Percentiles rank a stretch among this genome's conserved stretches.
Conservation (phyloP, 2,113 vertebrate genomes). For the Ranitomeya imitator region DNA sequence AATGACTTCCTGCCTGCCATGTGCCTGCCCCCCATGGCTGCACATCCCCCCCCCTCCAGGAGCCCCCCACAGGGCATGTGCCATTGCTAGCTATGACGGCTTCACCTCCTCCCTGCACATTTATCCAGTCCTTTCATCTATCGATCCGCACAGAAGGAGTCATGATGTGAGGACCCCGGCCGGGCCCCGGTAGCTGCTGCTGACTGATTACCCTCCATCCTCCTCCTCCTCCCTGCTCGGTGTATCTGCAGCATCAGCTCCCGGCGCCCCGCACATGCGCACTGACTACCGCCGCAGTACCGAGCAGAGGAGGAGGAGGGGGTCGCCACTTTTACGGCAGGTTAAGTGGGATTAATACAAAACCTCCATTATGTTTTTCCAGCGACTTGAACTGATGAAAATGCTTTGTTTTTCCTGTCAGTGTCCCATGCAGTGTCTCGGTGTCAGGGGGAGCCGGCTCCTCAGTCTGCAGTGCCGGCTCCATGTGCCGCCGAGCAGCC, state of each 20-base stretch:
- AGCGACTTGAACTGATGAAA: conserved; percentile 63
- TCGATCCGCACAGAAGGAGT: conserved; percentile 53
- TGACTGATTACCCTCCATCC: conserved; percentile 25
- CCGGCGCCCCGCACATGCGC: conserved; percentile 74
- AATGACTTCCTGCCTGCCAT: background rate
- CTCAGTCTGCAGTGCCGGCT: conserved; percentile 58
- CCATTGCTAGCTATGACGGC: conserved; percentile 41
- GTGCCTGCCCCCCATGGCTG: background rate
- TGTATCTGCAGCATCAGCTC: conserved; percentile 80
- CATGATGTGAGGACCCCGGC: conserved; percentile 49
- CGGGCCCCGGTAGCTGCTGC: conserved; percentile 49
- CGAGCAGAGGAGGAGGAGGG: conserved; percentile 61
- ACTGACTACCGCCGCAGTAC: conserved; percentile 75
- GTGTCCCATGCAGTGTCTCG: conserved; percentile 17
- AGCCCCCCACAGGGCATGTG: background rate
- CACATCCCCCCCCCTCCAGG: background rate
- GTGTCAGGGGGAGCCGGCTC: no score
- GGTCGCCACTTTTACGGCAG: conserved; percentile 64
- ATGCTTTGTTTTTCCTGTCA: conserved; percentile 24
- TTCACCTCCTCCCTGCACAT: conserved; percentile 42
- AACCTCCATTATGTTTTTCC: conserved; percentile 66
- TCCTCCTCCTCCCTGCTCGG: conserved; percentile 41
- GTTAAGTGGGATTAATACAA: conserved; percentile 69
- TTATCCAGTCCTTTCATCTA: conserved; percentile 51
- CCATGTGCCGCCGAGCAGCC: conserved; percentile 25